Base-by-base conservation (phyloP, 2,113 vertebrate species). In the Bucco capensis region DNA sequence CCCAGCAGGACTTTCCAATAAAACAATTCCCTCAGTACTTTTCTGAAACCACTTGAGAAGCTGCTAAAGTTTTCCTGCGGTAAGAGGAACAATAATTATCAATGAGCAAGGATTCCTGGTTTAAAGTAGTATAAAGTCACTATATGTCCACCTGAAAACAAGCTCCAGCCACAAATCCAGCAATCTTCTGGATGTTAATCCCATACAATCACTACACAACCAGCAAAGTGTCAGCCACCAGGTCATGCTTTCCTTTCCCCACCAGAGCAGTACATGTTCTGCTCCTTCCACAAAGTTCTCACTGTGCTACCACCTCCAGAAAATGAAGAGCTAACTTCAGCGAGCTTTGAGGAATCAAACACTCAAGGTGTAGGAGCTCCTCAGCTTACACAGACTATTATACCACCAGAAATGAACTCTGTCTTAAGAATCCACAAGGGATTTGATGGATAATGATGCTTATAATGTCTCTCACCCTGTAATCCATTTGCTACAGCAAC, bases 41-140 rank as follows among this genome's bases (percentile, higher is more conserved):
- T 90, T 71, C 70, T 90, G 83, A 90, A 94, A 82, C 16, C 19
- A 14, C 75, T n/a, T 61, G 65, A 23, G 73, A 92, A 75, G 47
- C 73, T 81, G 58, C 58, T 72, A 14, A 82, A 72, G 40, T 61
- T 75, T 69, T 57, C 22, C 38, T 21, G 31, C 19, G 13, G 21
- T 33, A 23, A 6, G 7, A 4, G 18, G 33, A 24, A 22, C 9
- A 73, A 1, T 19, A 67, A 31, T 33, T 13, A 33, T 24, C n/a
- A 47, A 19, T 30, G 57, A 91, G 23, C 23, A 56, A 64, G 2
- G 13, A 61, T 62, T 77, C 1, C 2, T 1, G 6, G 58, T 60
- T 71, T 71, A 13, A 50, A 76, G 24, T 33, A 37, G 22, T 30
- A 57, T 37, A 44, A 74, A 89, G 14, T n/a, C 58, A 18, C 12